A percentile compares a stretch with the other conserved stretches of the same genome.
Conservation (phyloP, 30 jellyfish, hydroid and myxozoan species). For the Morbakka virulenta region DNA sequence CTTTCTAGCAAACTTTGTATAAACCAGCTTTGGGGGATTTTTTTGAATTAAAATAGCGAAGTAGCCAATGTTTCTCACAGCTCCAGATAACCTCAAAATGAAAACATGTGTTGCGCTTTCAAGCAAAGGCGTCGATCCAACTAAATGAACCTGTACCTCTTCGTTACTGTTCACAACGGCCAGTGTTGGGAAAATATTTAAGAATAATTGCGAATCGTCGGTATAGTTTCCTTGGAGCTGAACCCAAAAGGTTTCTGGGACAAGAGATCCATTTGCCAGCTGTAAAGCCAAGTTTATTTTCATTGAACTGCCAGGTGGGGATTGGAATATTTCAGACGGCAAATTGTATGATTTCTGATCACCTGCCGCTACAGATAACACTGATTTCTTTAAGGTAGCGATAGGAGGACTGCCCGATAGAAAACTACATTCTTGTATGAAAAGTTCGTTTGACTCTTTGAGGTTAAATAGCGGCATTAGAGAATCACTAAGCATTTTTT, state of each 20-base stretch:
- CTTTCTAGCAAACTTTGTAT: background rate
- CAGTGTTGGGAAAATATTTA: too few species aligned
- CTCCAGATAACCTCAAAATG: background rate
- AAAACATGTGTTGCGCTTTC: background rate
- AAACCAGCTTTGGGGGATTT: background rate
- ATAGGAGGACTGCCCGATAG: conserved; percentile 64
- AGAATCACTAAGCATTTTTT: conserved; percentile 10
- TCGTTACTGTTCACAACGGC: too few species aligned
- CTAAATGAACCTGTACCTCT: too few species aligned
- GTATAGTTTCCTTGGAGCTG: conserved; percentile 27
- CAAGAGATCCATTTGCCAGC: conserved; percentile 7
- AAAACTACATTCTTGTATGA: conserved; percentile 36
- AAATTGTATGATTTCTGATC: conserved; percentile 42
- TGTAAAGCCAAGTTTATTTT: conserved; percentile 35
- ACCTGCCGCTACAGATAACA: conserved; percentile 28
- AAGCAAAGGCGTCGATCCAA: conserved; percentile 51
- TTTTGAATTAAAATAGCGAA: too few species aligned
- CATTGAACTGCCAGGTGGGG: conserved; percentile 78
- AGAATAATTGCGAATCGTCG: too few species aligned
- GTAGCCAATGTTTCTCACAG: background rate
- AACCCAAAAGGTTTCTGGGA: conserved; percentile 47
- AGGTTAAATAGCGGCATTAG: conserved; percentile 50
- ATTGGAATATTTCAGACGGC: conserved; percentile 36
- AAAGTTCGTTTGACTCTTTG: background rate
- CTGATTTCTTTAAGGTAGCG: background rate